phyloP scores from a whole-genome alignment of 2,888 invertebrate genomes.

The Didymodactylos carnosus region DNA sequence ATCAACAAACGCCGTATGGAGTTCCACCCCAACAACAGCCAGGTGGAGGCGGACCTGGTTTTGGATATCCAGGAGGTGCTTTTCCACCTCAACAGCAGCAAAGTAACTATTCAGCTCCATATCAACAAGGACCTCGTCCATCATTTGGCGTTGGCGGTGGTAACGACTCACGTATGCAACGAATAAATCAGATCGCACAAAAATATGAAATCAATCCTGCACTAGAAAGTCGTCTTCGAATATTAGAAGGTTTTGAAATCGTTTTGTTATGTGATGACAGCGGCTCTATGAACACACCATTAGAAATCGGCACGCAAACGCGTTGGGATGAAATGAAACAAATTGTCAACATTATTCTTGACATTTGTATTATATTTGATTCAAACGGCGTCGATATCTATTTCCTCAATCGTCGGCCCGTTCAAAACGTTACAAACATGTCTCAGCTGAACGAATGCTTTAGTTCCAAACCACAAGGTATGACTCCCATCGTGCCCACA shows the following conservation, averaged over 20 bases:
- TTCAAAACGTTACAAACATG: not conserved
- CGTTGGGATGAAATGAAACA: constrained; percentile 13
- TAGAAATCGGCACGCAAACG: constrained; percentile 2
- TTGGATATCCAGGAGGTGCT: too few relatives aligned
- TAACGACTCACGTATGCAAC: not conserved
- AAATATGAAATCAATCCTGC: constrained; percentile 11
- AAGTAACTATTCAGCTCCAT: too few relatives aligned
- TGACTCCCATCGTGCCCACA: constrained; percentile 4
- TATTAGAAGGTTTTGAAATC: constrained; percentile 2
- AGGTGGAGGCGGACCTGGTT: too few relatives aligned
- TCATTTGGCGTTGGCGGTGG: not conserved
- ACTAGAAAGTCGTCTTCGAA: not conserved
- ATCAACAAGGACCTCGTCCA: not conserved
- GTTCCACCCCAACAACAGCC: too few relatives aligned
- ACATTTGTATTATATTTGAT: constrained; percentile 6
- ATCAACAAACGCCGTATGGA: too few relatives aligned
- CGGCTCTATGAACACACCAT: constrained; percentile 8
- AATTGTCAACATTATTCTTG: constrained; percentile 6
- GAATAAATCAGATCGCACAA: not conserved
- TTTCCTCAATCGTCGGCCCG: constrained; percentile 6
- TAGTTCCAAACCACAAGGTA: constrained; percentile 1
- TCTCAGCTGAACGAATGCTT: not conserved
- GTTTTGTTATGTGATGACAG: constrained; percentile 13
- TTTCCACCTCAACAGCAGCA: too few relatives aligned
- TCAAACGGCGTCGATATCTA: constrained; percentile 9